These are phyloP conservation scores for Vicugna pacos DNA, from an alignment of 2,113 vertebrate species.

Conservation along the genomic window DNA sequence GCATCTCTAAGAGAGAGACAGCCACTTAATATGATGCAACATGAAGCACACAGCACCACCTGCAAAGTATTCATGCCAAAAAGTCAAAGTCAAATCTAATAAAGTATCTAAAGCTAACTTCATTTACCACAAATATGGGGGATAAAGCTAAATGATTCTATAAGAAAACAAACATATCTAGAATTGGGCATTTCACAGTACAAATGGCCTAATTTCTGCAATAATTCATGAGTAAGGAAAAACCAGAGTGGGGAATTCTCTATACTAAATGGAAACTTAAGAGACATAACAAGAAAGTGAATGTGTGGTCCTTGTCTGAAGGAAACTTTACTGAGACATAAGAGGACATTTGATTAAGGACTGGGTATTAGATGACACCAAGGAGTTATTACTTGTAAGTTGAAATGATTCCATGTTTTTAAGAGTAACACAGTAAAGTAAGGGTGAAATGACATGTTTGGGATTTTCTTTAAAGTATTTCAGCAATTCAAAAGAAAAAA, in stretches of 20 bases:
- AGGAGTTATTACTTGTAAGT: neutral
- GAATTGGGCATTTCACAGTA: neutral
- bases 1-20: neutral
- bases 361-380: neutral
- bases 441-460: neutral
- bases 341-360: neutral
- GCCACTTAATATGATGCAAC: neutral
- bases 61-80: neutral
- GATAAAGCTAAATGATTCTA: neutral
- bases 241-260: neutral
- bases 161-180: neutral
- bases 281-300: neutral
- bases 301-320: neutral
- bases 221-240: neutral
- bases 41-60: neutral
- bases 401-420: neutral
- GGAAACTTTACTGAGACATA: neutral
- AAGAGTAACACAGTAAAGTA: neutral
- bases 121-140: neutral
- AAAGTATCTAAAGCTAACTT: constrained; percentile 11
- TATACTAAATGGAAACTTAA: neutral
- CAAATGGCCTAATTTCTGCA: neutral
- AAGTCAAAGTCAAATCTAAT: neutral
- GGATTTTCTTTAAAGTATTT: constrained; percentile 14
- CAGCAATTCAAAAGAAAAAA: neutral